Evolutionary conservation across 2,797 vertebrate genomes (phyloP).

Genomic region (Poeciliopsis paucimaculata): DNA sequence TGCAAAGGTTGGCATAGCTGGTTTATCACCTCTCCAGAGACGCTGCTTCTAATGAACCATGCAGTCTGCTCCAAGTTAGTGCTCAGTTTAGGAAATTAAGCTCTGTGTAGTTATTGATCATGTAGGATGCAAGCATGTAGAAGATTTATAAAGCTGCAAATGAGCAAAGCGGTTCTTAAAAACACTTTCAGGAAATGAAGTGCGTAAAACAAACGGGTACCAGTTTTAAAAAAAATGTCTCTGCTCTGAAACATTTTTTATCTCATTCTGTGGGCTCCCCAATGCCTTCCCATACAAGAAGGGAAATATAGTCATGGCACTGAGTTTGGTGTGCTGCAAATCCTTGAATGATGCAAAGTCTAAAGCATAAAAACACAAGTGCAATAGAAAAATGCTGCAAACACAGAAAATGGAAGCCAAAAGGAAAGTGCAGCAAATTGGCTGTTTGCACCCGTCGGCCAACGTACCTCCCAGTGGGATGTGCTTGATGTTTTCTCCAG

Average conservation of each 20-base stretch:
- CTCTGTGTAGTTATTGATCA: slow-evolving; percentile 40
- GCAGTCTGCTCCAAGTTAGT: slow-evolving; percentile 47
- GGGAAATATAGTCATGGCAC: neutral
- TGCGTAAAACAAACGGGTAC: neutral
- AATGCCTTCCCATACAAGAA: neutral
- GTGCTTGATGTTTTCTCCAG: neutral
- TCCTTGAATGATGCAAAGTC: no score
- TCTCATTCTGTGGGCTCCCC: neutral
- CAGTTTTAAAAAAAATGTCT: neutral
- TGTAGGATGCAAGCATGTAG: slow-evolving; percentile 29
- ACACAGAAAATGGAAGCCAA: no score
- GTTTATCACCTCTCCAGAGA: slow-evolving; percentile 65
- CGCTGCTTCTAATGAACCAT: slow-evolving; percentile 48
- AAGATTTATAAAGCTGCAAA: slow-evolving; percentile 32
- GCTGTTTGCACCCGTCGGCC: no score
- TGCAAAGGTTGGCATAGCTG: slow-evolving; percentile 62
- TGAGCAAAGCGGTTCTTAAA: slow-evolving; percentile 4
- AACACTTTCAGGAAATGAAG: slow-evolving; percentile 9
- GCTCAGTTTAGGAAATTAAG: slow-evolving; percentile 58
- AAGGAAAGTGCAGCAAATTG: no score
- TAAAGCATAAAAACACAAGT: no score
- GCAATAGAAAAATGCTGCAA: no score
- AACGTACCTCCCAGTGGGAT: neutral
- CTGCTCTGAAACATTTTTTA: neutral
- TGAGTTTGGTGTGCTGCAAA: neutral